Evolutionary conservation across 2,113 vertebrate genomes (phyloP), one percentile per base, ranked within the genome.

Genomic region (Lophotis ruficrista): DNA sequence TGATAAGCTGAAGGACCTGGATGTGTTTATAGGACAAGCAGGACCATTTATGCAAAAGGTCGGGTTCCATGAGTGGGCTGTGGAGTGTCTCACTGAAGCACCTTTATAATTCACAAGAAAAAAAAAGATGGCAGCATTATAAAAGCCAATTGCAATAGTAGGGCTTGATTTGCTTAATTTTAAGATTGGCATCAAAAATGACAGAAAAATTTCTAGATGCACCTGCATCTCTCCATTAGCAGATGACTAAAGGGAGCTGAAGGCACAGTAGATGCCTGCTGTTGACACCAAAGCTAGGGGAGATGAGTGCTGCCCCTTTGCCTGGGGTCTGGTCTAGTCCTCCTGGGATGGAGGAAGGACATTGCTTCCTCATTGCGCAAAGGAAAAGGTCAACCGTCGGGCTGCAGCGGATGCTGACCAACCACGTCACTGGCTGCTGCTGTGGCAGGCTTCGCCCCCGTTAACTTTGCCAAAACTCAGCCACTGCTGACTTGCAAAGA

Each of bases 401-500:
- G 71, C 71, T 89, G 91, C 75, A 53, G 88, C 0, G 1, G 79
- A 35, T 31, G 62, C 80, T 3, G 13, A 90, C 93, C 89, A 84
- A 64, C 80, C 12, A 0, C 11, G 48, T 87, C 94, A 37, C 54
- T 1, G 1, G 27, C 16, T 13, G 80, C 73, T 90, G 60, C 91
- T 1, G n/a, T 0, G 12, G 83, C 91, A 86, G 92, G 58, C 86
- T 81, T 41, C 5, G 8, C 45, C 82, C 78, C n/a, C 0, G 0
- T 45, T 6, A 41, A 5, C 83, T 61, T 75, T 94, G 94, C 95
- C 93, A 94, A 89, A 94, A 56, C 65, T 61, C 91, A 84, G 77
- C 24, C 35, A 27, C 77, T 92, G 89, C 94, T 95, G 94, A 89
- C 83, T 91, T n/a, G 83, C 93, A 91, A 64, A 81, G 35, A 28